Conservation (phyloP, 2,888 invertebrate species). For the Ophion ellenae region DNA sequence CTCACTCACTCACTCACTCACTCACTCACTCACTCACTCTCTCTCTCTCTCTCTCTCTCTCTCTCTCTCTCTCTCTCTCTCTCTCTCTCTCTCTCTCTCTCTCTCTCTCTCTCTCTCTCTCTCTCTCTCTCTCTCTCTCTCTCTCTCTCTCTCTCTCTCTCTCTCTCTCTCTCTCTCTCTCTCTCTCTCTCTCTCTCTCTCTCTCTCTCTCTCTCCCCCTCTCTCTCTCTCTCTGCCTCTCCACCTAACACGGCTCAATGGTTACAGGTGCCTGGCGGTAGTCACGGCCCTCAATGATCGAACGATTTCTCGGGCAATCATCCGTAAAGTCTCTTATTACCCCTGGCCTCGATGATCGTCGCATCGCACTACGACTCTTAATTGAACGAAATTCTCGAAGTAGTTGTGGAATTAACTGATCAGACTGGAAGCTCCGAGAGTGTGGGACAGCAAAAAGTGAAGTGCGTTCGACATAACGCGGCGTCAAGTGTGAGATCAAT, state of each 20-base stretch:
- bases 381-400: constrained; percentile 20
- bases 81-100: not conserved
- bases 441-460: not conserved
- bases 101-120: not conserved
- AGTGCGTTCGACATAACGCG: too few relatives aligned
- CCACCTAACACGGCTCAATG: constrained; percentile 23
- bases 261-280: constrained; percentile 37
- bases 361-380: constrained; percentile 25
- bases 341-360: constrained; percentile 22
- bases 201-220: constrained; percentile 2
- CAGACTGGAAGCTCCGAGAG: not conserved
- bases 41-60: not conserved
- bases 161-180: not conserved
- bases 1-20: not conserved
- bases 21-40: not conserved
- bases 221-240: not conserved
- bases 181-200: constrained; percentile 4
- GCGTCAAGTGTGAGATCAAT: too few relatives aligned
- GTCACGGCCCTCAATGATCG: constrained; percentile 50
- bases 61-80: not conserved
- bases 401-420: constrained; percentile 35
- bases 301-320: constrained; percentile 41
- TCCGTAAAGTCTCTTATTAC: constrained; percentile 45
- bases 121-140: not conserved
- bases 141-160: not conserved